These are phyloP conservation scores for Cirrhinus molitorella DNA, from an alignment of 2,797 vertebrate species.

Conservation along the genomic window DNA sequence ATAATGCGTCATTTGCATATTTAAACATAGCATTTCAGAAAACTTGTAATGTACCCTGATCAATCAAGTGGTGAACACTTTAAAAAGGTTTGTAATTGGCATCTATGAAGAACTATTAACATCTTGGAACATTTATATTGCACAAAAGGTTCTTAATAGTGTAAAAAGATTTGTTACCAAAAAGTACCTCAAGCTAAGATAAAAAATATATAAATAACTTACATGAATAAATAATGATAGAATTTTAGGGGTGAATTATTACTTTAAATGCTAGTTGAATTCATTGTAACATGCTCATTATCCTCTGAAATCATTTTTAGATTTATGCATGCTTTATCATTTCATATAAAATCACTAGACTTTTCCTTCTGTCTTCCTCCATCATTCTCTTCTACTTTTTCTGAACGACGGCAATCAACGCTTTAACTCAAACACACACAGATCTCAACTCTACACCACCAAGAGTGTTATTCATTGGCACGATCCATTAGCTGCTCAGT, in stretches of 20 bases:
- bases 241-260: background rate
- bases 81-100: background rate
- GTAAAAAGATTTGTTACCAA: too few species aligned
- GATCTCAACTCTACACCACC: conserved; percentile 63
- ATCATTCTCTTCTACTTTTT: background rate
- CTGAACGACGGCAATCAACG: conserved; percentile 7
- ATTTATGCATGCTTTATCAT: background rate
- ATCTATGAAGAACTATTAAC: background rate
- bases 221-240: background rate
- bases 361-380: background rate
- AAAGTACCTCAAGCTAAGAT: too few species aligned
- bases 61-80: background rate
- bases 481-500: conserved; percentile 72
- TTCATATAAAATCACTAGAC: background rate
- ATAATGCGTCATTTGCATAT: background rate
- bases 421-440: conserved; percentile 27
- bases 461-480: conserved; percentile 69
- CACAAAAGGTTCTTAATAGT: too few species aligned
- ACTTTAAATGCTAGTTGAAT: background rate
- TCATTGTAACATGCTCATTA: background rate
- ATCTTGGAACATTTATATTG: background rate
- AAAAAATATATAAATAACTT: too few species aligned
- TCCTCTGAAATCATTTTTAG: background rate
- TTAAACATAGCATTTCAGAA: background rate
- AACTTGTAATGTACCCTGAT: background rate